Conservation (phyloP, 2,888 invertebrate genomes). For the Phyllotreta cruciferae region DNA sequence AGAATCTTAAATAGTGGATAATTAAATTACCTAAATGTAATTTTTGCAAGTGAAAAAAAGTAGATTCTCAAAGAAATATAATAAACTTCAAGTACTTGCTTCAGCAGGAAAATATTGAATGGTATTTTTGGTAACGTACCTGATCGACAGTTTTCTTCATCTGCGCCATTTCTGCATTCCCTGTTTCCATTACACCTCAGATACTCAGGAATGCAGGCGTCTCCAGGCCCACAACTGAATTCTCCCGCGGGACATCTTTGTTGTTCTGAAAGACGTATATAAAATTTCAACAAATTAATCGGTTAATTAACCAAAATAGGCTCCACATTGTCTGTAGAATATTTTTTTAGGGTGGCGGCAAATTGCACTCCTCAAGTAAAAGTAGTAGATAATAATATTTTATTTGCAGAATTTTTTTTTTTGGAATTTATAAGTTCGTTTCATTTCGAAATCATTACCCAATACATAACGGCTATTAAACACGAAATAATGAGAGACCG, state of each 20-base stretch:
- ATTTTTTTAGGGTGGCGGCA: too few species aligned
- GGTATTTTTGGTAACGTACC: background rate
- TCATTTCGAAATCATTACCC: slow-evolving; percentile 30
- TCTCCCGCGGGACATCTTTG: slow-evolving; percentile 58
- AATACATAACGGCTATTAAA: slow-evolving; percentile 33
- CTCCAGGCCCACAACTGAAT: slow-evolving; percentile 63
- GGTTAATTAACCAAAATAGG: too few species aligned
- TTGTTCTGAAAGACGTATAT: slow-evolving; percentile 36
- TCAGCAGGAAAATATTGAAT: background rate
- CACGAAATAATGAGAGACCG: slow-evolving; percentile 29
- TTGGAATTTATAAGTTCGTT: slow-evolving; percentile 6
- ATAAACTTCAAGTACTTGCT: too few species aligned
- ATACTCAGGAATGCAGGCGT: slow-evolving; percentile 64
- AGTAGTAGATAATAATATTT: too few species aligned
- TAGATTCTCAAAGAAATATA: too few species aligned
- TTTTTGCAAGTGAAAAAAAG: too few species aligned
- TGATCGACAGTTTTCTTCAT: slow-evolving; percentile 60
- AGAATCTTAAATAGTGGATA: background rate
- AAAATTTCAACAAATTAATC: background rate
- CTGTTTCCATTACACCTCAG: slow-evolving; percentile 66
- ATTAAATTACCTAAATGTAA: too few species aligned
- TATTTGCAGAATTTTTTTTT: too few species aligned
- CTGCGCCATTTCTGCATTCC: slow-evolving; percentile 70
- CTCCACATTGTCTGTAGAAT: too few species aligned
- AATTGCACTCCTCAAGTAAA: too few species aligned